A percentile compares a stretch with the other conserved stretches of the same genome.
Evolutionary conservation across 2,888 invertebrate genomes (phyloP).

Genomic region (Habrosyne pyritoides): DNA sequence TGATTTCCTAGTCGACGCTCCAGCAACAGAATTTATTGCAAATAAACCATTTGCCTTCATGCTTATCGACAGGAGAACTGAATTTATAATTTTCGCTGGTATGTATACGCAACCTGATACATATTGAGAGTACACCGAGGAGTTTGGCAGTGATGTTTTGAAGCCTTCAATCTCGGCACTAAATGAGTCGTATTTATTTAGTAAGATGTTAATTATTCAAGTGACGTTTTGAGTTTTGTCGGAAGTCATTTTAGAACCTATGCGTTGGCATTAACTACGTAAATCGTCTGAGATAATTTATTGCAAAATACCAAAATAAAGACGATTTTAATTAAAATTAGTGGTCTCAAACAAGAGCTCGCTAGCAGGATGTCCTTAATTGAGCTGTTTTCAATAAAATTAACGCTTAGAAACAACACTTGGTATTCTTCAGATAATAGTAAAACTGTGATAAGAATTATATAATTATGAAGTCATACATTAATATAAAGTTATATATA

Average conservation of each 20-base stretch:
- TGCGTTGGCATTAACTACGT: background rate
- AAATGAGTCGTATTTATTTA: background rate
- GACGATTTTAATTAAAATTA: too few species aligned
- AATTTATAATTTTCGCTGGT: conserved; percentile 64
- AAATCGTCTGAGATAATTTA: too few species aligned
- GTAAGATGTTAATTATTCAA: background rate
- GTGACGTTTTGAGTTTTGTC: background rate
- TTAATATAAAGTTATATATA: background rate
- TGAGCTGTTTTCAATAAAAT: too few species aligned
- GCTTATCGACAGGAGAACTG: conserved; percentile 55
- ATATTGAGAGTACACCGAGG: conserved; percentile 26
- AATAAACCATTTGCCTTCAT: conserved; percentile 62
- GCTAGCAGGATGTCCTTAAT: too few species aligned
- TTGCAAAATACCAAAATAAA: too few species aligned
- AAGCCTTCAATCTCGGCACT: background rate
- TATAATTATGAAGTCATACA: background rate
- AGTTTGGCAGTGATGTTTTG: background rate
- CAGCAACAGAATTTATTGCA: conserved; percentile 43
- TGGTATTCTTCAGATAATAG: background rate
- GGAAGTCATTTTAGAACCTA: too few species aligned
- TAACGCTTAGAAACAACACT: too few species aligned
- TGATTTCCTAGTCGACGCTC: conserved; percentile 32
- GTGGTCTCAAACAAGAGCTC: too few species aligned
- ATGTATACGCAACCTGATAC: conserved; percentile 52
- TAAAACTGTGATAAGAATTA: background rate